Evolutionary conservation across 2,888 invertebrate species (phyloP), one percentile per base, ranked within the genome.

Genomic region (Nomada ruficornis): DNA sequence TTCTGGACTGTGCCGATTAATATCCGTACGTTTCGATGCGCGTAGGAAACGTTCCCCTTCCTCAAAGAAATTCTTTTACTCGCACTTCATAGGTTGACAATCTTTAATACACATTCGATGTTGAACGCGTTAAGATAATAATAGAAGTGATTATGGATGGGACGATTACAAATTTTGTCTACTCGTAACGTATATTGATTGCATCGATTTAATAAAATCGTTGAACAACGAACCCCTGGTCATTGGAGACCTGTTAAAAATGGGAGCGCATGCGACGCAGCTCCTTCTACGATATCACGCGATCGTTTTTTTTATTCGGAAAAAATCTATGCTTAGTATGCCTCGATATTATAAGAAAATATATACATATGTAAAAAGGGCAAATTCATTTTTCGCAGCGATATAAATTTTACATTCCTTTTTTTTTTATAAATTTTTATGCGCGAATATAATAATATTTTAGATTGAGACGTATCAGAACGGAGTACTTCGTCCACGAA

Each of bases 1-100:
- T 60, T 36, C 50, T 60, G 74, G 59, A 87, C 86, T 86, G 87
- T 73, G 77, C 65, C 77, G 75, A 87, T 87, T 87, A 80, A 87
- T 75, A 85, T 79, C 69, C 55, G 67, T 72, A 69, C 54, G 80
- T 81, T 65, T 67, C 70, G 78, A 68, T 67, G 72, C 78, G 82
- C 75, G 72, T 82, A 73, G 69, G 74, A 60, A 47, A 42, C 36
- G 71, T 77, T 76, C 75, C 83, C 85, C 81, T 88, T 82, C 82
- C 80, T 78, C 67, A 60, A 67, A 64, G 29, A 71, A 64, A 18
- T 74, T 75, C 57, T 78, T 83, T 83, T 74, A 68, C 81, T 77
- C 52, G 36, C 36, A 10, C 76, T 84, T 76, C 68, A 65, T 77
- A 69, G 42, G 36, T 60, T 62, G n/a, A 65, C 50, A 67, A 11